Base-by-base conservation (phyloP, 2,113 vertebrate genomes). In the Petromus typicus region DNA sequence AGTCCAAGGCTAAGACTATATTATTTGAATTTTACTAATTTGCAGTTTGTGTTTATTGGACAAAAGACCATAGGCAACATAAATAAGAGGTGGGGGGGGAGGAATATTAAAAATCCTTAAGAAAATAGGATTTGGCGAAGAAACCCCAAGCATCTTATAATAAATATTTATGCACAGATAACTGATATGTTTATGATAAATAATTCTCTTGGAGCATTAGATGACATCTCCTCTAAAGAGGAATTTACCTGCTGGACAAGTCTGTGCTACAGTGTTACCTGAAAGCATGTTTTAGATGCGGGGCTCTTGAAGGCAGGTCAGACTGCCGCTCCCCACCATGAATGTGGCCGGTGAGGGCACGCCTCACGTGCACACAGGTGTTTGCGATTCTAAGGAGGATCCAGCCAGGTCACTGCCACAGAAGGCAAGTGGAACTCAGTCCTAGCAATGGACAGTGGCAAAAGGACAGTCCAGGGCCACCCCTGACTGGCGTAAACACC, bases 201-300 rank as follows among this genome's bases (percentile, higher is more conserved):
- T 45, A 87, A 66, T 57, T 64, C 89, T 54, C 37, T 32, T 73
- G 30, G 34, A 23, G 20, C 32, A 25, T 51, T 48, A 32, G 92
- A 34, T 54, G 40, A 14, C 0, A 12, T 45, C 56, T 80, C 43
- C 32, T 48, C 3, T 32, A 1, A 7, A 2, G 37, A 75, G 66
- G 51, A 81, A 23, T 48, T 61, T 23, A 18, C 71, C 23, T 48
- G 64, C 54, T 51, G 75, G 48, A 27, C 10, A 48, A 40, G 22
- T 7, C 30, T 9, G 11, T n/a, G 2, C 27, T 34, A 30, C 0
- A 1, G 57, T 7, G 30, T 27, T 61, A 16, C 18, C 13, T 1
- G 5, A 73, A 61, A 91, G 63, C 1, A 66, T 86, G 30, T 59
- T 73, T 23, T 54, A 66, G 34, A 86, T 51, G 83, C 11, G 37